Base-by-base conservation (phyloP, 1,140 invertebrate species). In the Bombus waltoni region DNA sequence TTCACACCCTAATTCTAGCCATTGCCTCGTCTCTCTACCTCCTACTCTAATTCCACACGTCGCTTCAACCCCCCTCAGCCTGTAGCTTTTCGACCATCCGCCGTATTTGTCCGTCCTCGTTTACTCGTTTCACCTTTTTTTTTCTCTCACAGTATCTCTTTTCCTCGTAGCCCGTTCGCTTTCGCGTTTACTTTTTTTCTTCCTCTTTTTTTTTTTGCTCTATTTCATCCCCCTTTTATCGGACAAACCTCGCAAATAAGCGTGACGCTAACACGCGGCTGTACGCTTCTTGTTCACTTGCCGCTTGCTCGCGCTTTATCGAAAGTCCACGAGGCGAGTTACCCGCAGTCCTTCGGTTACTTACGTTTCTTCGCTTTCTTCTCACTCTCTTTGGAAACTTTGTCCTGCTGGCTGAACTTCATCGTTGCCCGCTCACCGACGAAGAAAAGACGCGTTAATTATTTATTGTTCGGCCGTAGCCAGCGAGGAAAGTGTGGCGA, bases 21-120 rank as follows among this genome's bases (percentile, higher is more conserved):
- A 70, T 88, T 62, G 53, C 28, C 38, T 79, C 73, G 75, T n/a
- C 66, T 38, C 44, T 35, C 28, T 32, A n/a, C 2, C 11, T 40
- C 72, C 84, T 57, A 47, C 57, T 57, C 53, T 88, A 88, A 88
- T 89, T 44, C 59, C 47, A 18, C 38, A 18, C 15, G 40, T 13
- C 47, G 75, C 65, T 28, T 28, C 44, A 62, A 38, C 28, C 74
- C 47, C 47, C 35, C 32, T 10, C 13, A 10, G 18, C 40, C 70
- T 10, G 22, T 53, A 68, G 57, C 42, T 76, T 76, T 66, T 83
- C 72, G 81, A 38, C 81, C 81, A 47, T 74, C 40, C 59, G 25
- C 53, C 73, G 47, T 66, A 62, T 76, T 83, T 75, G 42, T n/a
- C 59, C 42, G 9, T 44, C 25, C 79, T 71, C 47, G 13, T 72